Conservation (phyloP, 1,140 invertebrate genomes). For the Zeugodacus cucurbitae region DNA sequence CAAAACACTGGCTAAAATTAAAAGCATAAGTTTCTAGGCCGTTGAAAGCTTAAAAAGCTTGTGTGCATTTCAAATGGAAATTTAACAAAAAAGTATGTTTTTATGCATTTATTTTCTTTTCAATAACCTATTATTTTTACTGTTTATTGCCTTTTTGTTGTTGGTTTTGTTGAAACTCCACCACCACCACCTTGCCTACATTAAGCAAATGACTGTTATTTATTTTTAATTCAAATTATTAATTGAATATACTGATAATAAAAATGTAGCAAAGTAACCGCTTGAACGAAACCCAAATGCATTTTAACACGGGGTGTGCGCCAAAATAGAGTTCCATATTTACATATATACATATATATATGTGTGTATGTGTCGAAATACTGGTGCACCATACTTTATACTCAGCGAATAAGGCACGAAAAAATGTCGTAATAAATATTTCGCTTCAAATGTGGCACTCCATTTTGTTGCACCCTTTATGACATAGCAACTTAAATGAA, state of each 20-base stretch:
- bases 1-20: no score
- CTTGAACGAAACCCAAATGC: not conserved
- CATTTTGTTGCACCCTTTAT: not conserved
- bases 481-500: not conserved
- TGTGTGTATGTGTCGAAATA: no score
- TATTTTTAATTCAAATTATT: not conserved
- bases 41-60: no score
- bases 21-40: no score
- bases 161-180: conserved; percentile 16
- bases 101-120: no score
- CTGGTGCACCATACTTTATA: no score
- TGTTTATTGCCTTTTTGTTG: conserved; percentile 25
- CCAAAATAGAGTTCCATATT: not conserved
- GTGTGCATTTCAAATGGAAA: no score
- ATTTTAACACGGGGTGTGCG: not conserved
- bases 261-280: not conserved
- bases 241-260: not conserved
- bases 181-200: not conserved
- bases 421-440: not conserved
- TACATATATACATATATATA: no score
- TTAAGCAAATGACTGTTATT: not conserved
- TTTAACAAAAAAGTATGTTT: no score
- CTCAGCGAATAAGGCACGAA: no score
- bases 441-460: not conserved
- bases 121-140: no score